Base-by-base conservation (phyloP, 2,888 invertebrate species). In the Heliothis peltigera region DNA sequence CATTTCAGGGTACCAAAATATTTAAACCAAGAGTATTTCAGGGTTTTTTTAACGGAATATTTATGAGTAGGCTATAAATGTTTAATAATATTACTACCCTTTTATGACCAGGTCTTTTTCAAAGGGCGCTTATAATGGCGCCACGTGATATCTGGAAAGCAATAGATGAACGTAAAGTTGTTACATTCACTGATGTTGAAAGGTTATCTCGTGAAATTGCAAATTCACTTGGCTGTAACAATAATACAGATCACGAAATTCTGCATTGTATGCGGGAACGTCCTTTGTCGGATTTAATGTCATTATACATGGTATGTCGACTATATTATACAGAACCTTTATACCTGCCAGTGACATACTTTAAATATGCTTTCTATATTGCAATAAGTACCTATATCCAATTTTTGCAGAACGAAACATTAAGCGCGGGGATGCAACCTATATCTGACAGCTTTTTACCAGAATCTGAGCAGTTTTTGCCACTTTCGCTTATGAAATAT, bases 121-220 rank as follows among this genome's bases (percentile, higher is more conserved):
- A 96, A 79, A 95, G 96, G 84, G 96, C 96, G 12, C 96, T 97
- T 66, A 88, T 97, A 21, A 97, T 97, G 96, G 97, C 97, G 17
- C 95, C 95, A 18, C 82, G 47, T 95, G 96, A 88, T 75, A 88
- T 92, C 70, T 94, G 90, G 94, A 91, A 84, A 80, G 86, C 86
- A 44, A 80, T 91, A 32, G 89, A 89, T 70, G 89, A 88, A 68
- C 82, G 80, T 63, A 79, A 53, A 51, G 63, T 65, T 19, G 64
- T 80, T 42, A 84, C 87, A 69, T 82, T 89, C 19, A 80, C 83
- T 47, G 89, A 93, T 77, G 88, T 93, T 12, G 94, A 93, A 73
- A 85, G 87, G 52, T 87, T 95, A 52, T 96, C 96, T 6, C 94
- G 94, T 54, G 95, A 96, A 76, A 87, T 97, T 61, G 96, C 96